Base-by-base conservation (phyloP, 2,113 vertebrate genomes). In the Zosterops lateralis region DNA sequence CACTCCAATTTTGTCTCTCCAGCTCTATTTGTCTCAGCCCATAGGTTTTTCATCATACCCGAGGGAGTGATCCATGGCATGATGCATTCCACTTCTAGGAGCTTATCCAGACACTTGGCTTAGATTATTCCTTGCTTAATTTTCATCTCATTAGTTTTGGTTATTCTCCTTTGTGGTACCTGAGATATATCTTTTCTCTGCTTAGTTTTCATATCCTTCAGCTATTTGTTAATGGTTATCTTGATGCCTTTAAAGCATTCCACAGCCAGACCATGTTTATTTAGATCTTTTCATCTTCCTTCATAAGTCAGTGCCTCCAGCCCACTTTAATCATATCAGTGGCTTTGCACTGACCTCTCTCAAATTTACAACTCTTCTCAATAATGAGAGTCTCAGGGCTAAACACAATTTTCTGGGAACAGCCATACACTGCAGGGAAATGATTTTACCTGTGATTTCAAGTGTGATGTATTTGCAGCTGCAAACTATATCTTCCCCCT, bases 241-340 rank as follows among this genome's bases (percentile, higher is more conserved):
- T 75, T 53, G 53, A 75, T 93, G 72, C 31, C 57, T 94, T 94
- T 92, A 92, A 95, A 92, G 56, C 38, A 51, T 93, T 84, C 48
- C 57, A 32, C n/a, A 89, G 73, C 44, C 73, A 57, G 48, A 76
- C 51, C 73, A 31, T 76, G 44, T 95, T 96, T 94, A 90, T 94
- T 93, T 96, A 89, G 83, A 95, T 91, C 72, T 77, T 93, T 96
- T 88, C 38, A 87, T 95, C 88, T 87, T 95, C 77, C 71, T 94
- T 87, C 53, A 9, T 77, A 96, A 92, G 83, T 84, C 91, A 94
- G 17, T 68, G 94, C 89, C 80, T 96, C 91, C 90, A 96, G 75
- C 58, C 89, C 66, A 65, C 91, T 96, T 96, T 93, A 94, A 95
- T 96, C 91, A 62, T 95, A 91, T 79, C 83, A 45, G 72, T 83